Conservation (phyloP, 2,113 vertebrate species). For the Aptenodytes patagonicus region DNA sequence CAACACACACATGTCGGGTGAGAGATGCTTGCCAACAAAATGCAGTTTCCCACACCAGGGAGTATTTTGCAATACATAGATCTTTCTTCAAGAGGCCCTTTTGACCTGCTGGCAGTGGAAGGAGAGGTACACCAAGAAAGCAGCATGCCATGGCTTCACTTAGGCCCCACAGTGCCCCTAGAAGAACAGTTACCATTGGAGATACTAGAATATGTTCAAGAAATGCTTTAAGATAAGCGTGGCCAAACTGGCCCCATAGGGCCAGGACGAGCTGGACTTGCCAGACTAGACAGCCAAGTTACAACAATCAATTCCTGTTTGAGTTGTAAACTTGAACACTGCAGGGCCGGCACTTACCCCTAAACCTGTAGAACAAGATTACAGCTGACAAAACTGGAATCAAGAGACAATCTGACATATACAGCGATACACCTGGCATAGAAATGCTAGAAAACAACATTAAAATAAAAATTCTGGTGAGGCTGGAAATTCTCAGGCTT, state of each 20-base stretch:
- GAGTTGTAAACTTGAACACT: rapidly evolving
- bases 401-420: neutral
- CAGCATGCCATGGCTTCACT: neutral
- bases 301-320: neutral
- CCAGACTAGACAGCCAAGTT: neutral
- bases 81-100: neutral
- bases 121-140: neutral
- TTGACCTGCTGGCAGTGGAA: neutral
- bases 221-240: neutral
- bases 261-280: neutral
- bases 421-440: rapidly evolving
- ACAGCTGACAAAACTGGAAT: neutral
- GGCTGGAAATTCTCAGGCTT: neutral
- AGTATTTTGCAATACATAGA: neutral
- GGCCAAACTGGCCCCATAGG: neutral
- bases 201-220: neutral
- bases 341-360: neutral
- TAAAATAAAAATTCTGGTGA: neutral
- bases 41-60: neutral
- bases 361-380: neutral
- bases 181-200: neutral
- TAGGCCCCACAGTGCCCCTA: too few species aligned
- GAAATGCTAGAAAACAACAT: neutral
- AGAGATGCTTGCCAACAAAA: neutral
- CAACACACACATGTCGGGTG: neutral